Evolutionary conservation across 2,113 vertebrate species (phyloP).

Genomic region (Camelus dromedarius): DNA sequence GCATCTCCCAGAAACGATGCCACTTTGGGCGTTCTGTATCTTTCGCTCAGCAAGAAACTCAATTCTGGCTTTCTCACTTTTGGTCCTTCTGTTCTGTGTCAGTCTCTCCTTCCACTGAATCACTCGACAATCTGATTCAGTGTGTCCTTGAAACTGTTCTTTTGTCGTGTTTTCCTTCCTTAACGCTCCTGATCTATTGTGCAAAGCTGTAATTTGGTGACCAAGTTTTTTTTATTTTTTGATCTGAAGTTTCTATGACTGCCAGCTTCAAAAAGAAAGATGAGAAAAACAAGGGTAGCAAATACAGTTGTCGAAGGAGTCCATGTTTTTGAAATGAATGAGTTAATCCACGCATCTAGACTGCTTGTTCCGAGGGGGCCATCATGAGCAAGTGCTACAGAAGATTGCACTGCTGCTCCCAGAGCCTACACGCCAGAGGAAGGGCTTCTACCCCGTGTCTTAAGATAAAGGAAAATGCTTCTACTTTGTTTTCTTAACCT

Average conservation of each 20-base stretch:
- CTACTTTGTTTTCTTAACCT: not conserved
- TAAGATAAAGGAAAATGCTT: not conserved
- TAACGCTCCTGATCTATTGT: not conserved
- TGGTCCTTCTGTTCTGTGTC: not conserved
- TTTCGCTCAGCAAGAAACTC: constrained; percentile 32
- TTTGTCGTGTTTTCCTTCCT: not conserved
- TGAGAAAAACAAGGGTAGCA: not conserved
- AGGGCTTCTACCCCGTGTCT: not conserved
- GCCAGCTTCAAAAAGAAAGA: constrained; percentile 3
- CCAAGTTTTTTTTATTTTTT: constrained; percentile 12
- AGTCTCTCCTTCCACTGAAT: not conserved
- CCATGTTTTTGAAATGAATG: not conserved
- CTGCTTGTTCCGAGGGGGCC: not conserved
- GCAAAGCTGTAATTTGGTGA: constrained; percentile 39
- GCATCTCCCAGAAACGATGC: constrained; percentile 5
- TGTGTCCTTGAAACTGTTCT: constrained; percentile 12
- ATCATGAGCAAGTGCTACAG: not conserved
- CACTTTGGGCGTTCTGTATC: not conserved
- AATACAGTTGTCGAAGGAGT: not conserved
- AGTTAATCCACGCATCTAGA: not conserved
- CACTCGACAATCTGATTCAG: not conserved
- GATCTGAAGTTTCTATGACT: not conserved
- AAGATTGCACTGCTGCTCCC: not conserved
- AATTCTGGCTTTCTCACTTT: constrained; percentile 44
- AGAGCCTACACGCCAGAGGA: not conserved